phyloP scores from a whole-genome alignment of 2,113 vertebrate genomes.

The Marmota flaviventris region DNA sequence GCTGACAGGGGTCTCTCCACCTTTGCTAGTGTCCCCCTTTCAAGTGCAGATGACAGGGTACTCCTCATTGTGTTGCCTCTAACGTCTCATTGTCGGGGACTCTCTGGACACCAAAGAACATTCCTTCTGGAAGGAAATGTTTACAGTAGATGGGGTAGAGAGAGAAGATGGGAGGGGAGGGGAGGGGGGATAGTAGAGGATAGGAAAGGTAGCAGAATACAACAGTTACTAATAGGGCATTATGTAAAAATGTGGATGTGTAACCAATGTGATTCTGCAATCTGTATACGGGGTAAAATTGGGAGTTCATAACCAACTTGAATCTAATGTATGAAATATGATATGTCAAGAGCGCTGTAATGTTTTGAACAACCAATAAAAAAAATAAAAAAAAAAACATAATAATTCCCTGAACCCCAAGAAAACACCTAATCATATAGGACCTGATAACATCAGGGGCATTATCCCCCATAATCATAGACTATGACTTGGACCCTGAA shows the following conservation, averaged over 20 bases:
- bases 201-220: too few species aligned
- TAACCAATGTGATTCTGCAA: too few species aligned
- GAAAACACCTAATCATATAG: neutral
- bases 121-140: conserved; percentile 6
- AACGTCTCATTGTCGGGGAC: neutral
- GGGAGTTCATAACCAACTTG: too few species aligned
- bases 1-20: neutral
- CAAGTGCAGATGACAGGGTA: neutral
- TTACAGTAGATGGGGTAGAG: neutral
- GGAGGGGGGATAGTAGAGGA: too few species aligned
- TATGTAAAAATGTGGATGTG: too few species aligned
- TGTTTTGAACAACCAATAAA: too few species aligned
- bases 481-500: neutral
- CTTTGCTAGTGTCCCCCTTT: neutral
- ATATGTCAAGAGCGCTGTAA: too few species aligned
- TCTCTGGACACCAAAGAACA: neutral
- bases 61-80: neutral
- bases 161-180: too few species aligned
- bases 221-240: too few species aligned
- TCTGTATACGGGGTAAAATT: too few species aligned
- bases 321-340: too few species aligned
- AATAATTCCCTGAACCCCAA: neutral
- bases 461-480: neutral
- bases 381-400: neutral
- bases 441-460: neutral